Conservation (phyloP, 2,113 vertebrate species). For the Struthidea cinerea region DNA sequence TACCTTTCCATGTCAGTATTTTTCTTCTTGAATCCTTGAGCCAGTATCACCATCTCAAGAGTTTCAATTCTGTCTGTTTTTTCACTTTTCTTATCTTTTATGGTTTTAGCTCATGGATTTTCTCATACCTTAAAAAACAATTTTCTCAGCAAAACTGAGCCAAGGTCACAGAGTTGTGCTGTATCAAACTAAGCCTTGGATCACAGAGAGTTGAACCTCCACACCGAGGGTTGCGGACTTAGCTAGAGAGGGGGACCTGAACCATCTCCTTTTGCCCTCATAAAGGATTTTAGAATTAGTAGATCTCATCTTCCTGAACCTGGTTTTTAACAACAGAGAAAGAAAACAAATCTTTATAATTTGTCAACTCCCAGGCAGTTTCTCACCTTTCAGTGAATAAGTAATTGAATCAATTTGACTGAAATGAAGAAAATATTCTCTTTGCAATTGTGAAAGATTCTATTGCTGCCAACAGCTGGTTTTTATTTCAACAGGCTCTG, state of each 20-base stretch:
- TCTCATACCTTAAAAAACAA: not conserved
- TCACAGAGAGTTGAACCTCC: not conserved
- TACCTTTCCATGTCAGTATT: not conserved
- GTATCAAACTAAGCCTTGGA: not conserved
- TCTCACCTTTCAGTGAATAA: not conserved
- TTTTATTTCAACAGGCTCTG: not conserved
- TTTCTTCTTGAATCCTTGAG: not conserved
- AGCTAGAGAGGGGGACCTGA: not conserved
- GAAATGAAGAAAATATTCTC: not conserved
- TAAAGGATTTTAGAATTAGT: not conserved
- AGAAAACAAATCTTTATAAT: not conserved
- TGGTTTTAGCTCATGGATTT: not conserved
- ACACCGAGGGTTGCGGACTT: not conserved
- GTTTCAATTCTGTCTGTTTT: not conserved
- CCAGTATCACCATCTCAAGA: not conserved
- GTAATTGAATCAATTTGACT: not conserved
- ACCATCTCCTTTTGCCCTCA: not conserved
- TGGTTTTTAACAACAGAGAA: not conserved
- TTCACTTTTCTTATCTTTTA: not conserved
- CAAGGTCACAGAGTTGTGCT: not conserved
- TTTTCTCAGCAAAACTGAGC: not conserved
- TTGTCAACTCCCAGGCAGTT: not conserved
- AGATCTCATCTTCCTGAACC: not conserved
- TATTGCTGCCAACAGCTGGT: not conserved
- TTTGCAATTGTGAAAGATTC: not conserved